Base-by-base conservation (phyloP, 2,888 invertebrate genomes). In the Trachelus stipa region DNA sequence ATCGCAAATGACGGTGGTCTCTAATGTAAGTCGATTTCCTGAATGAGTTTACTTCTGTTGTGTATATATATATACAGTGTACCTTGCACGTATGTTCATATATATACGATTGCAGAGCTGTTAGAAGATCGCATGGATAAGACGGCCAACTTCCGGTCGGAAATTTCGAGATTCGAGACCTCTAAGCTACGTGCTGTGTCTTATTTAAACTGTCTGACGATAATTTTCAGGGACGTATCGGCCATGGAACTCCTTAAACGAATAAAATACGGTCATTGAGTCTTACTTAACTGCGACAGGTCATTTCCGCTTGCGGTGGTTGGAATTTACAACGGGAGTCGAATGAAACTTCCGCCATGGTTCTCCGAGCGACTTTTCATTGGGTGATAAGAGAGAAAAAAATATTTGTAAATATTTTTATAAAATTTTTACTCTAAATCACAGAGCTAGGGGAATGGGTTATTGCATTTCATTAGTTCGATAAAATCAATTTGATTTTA, bases 201-300 rank as follows among this genome's bases (percentile, higher is more conserved):
- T 56, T 56, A 56, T 56, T 56, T 56, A 23, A 56, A 23, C 40
- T 23, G 40, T 56, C 40, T 56, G 9, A 56, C 40, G 40, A 56
- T 56, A 56, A 56, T 56, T 56, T 56, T 56, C 40, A 56, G 40
- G 40, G 40, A 56, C 40, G 40, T 56, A 56, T 56, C 40, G 40
- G 23, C 40, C 40, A 56, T 23, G 40, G 9, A 56, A 56, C 23
- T 56, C 23, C 40, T 56, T 56, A 56, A 56, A 56, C 40, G 40
- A 71, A 71, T 71, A 33, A 71, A 71, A 71, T 71, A 71, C 71
- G 71, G 33, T 31, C 71, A 33, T 71, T 71, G 33, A 33, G 71
- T 71, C 33, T 33, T 71, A 71, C 71, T 71, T 71, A 71, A 30
- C 71, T 33, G 71, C 31, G 71, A 33, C 71, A 33, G 71, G 71